Evolutionary conservation across 2,113 vertebrate species (phyloP).

Genomic region (Mandrillus leucophaeus): DNA sequence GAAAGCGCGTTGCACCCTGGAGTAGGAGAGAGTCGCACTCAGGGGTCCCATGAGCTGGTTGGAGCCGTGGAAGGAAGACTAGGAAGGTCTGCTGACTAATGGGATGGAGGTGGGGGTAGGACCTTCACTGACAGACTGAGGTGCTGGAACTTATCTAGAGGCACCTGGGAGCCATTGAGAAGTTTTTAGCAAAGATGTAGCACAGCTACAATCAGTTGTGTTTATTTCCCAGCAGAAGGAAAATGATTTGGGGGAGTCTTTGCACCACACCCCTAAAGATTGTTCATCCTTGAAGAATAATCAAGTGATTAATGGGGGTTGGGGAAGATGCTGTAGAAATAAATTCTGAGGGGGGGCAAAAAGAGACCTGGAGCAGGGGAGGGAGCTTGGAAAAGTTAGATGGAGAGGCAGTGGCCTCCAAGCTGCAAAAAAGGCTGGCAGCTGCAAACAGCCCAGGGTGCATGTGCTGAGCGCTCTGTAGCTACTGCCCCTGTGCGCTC

Average conservation of each 20-base stretch:
- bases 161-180: background rate
- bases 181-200: background rate
- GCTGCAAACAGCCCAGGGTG: accelerated
- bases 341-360: background rate
- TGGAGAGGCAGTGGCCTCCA: background rate
- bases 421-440: background rate
- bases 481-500: background rate
- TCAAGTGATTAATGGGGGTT: background rate
- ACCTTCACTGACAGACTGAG: background rate
- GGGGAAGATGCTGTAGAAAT: background rate
- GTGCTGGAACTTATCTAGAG: background rate
- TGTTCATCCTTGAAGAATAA: background rate
- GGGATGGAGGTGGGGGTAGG: no score
- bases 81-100: no score
- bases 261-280: background rate
- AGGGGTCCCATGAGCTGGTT: background rate
- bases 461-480: no score
- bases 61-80: background rate
- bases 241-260: background rate
- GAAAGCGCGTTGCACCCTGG: background rate
- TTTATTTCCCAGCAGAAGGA: background rate
- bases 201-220: accelerated
- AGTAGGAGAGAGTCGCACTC: background rate
- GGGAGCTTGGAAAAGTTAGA: background rate
- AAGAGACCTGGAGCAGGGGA: background rate